A percentile compares a stretch with the other conserved stretches of the same genome.
These are phyloP conservation scores for Drosophila paranaensis DNA, from an alignment of 2,888 invertebrate species.

Conservation along the genomic window DNA sequence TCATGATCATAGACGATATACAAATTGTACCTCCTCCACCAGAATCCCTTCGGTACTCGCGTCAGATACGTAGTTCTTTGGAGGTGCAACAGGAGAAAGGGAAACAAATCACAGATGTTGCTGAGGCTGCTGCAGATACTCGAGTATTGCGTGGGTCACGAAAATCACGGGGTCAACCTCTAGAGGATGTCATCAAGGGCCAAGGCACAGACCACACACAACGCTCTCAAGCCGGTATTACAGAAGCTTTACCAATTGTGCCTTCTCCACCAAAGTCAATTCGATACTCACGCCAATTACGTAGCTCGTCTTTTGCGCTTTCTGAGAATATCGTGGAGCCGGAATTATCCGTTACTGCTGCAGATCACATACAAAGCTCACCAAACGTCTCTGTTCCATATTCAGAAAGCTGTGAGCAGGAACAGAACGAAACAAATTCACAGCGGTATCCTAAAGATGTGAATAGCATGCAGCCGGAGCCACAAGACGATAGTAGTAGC, in stretches of 20 bases:
- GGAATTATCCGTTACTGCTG: neutral
- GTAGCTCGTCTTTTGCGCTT: too few species aligned
- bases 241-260: constrained; percentile 22
- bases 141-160: neutral
- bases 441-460: neutral
- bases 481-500: neutral
- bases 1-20: neutral
- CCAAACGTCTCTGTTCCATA: neutral
- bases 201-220: neutral
- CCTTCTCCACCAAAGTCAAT: constrained; percentile 34
- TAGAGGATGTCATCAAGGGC: neutral
- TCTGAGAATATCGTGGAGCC: neutral
- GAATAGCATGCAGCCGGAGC: neutral
- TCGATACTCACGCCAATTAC: neutral
- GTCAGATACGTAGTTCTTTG: neutral
- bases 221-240: too few species aligned
- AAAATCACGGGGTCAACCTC: neutral
- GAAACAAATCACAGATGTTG: neutral
- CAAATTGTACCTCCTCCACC: constrained; percentile 7
- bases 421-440: neutral
- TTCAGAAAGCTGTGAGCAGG: neutral
- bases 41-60: neutral
- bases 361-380: neutral
- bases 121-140: neutral
- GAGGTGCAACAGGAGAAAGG: neutral